phyloP scores from a whole-genome alignment of 2,113 vertebrate species.

The Tautogolabrus adspersus region DNA sequence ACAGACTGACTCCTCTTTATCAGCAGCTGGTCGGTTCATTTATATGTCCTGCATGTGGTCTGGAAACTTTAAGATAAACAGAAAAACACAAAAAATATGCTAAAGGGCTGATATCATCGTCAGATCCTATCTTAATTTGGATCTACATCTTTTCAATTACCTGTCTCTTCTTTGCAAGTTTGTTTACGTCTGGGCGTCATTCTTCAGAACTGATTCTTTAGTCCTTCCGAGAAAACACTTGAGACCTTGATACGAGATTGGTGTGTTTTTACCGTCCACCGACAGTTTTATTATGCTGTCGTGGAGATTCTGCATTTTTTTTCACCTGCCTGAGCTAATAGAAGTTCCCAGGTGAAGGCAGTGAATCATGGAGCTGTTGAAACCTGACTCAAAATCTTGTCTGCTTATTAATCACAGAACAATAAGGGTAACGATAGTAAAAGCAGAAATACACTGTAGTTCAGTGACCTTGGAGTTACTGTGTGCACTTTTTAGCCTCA shows the following conservation, averaged over 20 bases:
- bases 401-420: background rate
- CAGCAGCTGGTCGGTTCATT: background rate
- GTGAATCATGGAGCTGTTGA: background rate
- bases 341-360: background rate
- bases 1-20: background rate
- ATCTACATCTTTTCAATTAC: background rate
- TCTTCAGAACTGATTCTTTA: background rate
- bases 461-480: background rate
- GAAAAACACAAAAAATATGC: background rate
- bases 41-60: background rate
- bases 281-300: background rate
- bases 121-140: background rate
- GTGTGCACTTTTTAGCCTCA: background rate
- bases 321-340: background rate
- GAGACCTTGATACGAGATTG: background rate
- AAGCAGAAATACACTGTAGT: too few relatives aligned
- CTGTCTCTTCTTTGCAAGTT: background rate
- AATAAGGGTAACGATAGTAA: background rate
- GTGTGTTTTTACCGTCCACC: background rate
- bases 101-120: background rate
- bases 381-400: background rate
- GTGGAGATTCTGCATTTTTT: constrained; percentile 1
- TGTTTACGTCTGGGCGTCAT: background rate
- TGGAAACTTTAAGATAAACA: background rate
- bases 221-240: background rate